Evolutionary conservation across 2,888 invertebrate species (phyloP).

Genomic region (Hyles lineata): DNA sequence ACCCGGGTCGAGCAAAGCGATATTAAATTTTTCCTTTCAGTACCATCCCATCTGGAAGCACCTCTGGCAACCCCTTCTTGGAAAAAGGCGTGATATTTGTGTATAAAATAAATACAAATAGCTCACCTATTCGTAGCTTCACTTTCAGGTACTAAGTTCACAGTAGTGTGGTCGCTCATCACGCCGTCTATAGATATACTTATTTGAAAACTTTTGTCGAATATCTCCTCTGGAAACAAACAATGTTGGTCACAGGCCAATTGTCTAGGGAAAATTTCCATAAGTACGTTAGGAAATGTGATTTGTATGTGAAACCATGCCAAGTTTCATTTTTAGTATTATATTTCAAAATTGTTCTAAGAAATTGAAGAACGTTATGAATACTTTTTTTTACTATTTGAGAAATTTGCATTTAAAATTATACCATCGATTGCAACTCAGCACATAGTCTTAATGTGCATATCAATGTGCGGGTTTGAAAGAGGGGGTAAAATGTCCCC

Average conservation of each 20-base stretch:
- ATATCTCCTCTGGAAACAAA: constrained; percentile 91
- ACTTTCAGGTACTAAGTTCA: constrained; percentile 87
- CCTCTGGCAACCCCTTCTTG: too few relatives aligned
- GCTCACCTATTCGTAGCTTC: constrained; percentile 89
- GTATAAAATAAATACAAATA: neutral
- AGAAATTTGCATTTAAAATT: neutral
- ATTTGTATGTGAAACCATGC: neutral
- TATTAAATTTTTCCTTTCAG: too few relatives aligned
- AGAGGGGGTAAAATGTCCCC: too few relatives aligned
- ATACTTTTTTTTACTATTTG: neutral
- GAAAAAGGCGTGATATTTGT: too few relatives aligned
- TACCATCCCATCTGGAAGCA: too few relatives aligned
- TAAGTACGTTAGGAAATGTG: neutral
- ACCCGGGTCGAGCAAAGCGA: too few relatives aligned
- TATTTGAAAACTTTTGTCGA: constrained; percentile 95
- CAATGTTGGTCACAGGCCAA: constrained; percentile 14
- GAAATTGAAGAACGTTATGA: neutral
- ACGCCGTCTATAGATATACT: constrained; percentile 93
- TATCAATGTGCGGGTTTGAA: too few relatives aligned
- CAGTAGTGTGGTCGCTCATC: constrained; percentile 89
- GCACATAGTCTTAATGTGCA: too few relatives aligned
- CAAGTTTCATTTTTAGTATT: neutral
- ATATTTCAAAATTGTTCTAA: neutral
- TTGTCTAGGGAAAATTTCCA: neutral
- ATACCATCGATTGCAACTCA: too few relatives aligned